phyloP scores from a whole-genome alignment of 2,888 invertebrate genomes.

The Ectropis crepuscularia region DNA sequence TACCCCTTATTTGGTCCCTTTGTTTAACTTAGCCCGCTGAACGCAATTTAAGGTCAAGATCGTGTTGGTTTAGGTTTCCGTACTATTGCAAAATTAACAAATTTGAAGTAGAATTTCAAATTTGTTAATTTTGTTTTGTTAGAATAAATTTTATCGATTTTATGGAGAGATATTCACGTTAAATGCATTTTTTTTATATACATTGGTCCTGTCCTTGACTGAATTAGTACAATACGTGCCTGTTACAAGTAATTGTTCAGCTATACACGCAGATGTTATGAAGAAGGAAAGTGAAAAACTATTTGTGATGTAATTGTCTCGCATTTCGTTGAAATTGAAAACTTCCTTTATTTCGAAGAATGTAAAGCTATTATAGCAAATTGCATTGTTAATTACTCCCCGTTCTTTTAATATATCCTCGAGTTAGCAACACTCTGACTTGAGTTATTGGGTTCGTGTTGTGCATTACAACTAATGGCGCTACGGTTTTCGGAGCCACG shows the following conservation, averaged over 20 bases:
- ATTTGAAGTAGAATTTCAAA: background rate
- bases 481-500: slow-evolving; percentile 56
- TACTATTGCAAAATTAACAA: slow-evolving; percentile 25
- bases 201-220: no score
- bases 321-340: background rate
- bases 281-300: no score
- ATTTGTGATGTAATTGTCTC: background rate
- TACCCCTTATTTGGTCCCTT: slow-evolving; percentile 19
- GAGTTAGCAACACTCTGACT: slow-evolving; percentile 54
- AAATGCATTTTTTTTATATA: no score
- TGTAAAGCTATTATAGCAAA: slow-evolving; percentile 46
- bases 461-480: slow-evolving; percentile 60
- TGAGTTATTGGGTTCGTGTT: slow-evolving; percentile 72
- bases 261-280: no score
- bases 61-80: slow-evolving; percentile 33
- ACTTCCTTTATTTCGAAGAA: background rate
- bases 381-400: slow-evolving; percentile 60
- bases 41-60: slow-evolving; percentile 29
- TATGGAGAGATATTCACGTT: background rate
- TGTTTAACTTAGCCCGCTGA: slow-evolving; percentile 28
- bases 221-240: no score
- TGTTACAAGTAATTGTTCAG: no score
- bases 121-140: background rate
- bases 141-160: no score
- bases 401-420: slow-evolving; percentile 65